Evolutionary conservation across 2,797 vertebrate genomes (phyloP).

Genomic region (Hippopotamyrus pictus): DNA sequence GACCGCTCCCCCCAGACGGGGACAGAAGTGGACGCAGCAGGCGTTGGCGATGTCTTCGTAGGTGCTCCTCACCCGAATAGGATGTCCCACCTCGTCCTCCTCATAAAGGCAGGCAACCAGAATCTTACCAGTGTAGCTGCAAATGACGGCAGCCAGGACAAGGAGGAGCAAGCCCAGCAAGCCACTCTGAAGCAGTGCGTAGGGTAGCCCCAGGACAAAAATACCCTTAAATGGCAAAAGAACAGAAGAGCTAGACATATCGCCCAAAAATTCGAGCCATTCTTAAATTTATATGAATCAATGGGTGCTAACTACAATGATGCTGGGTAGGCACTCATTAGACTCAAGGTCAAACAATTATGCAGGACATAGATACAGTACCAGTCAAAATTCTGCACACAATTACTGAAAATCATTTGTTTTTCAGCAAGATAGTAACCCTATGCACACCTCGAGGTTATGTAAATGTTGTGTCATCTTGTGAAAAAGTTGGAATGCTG

Average conservation of each 20-base stretch:
- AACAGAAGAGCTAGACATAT: not conserved
- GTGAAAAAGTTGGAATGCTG: not conserved
- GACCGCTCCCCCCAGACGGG: constrained; percentile 53
- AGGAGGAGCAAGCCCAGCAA: constrained; percentile 63
- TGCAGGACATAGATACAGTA: not conserved
- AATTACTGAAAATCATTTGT: not conserved
- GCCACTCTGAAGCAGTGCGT: constrained; percentile 67
- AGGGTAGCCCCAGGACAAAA: constrained; percentile 69
- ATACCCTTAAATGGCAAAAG: constrained; percentile 54
- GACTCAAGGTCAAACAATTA: not conserved
- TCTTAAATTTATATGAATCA: not conserved
- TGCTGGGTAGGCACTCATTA: not conserved
- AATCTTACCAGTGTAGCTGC: constrained; percentile 71
- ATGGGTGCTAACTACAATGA: not conserved
- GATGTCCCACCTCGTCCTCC: constrained; percentile 55
- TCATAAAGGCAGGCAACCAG: constrained; percentile 66
- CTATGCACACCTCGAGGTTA: not conserved
- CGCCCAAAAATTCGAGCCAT: not conserved
- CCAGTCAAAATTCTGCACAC: not conserved
- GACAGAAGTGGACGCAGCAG: constrained; percentile 58
- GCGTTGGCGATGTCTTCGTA: constrained; percentile 68
- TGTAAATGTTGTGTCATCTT: not conserved
- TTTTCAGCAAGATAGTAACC: not conserved
- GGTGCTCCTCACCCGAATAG: constrained; percentile 58
- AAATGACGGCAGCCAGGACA: constrained; percentile 60